These are phyloP conservation scores for Mesoclemmys tuberculata DNA, from an alignment of 2,113 vertebrate species.

Conservation along the genomic window DNA sequence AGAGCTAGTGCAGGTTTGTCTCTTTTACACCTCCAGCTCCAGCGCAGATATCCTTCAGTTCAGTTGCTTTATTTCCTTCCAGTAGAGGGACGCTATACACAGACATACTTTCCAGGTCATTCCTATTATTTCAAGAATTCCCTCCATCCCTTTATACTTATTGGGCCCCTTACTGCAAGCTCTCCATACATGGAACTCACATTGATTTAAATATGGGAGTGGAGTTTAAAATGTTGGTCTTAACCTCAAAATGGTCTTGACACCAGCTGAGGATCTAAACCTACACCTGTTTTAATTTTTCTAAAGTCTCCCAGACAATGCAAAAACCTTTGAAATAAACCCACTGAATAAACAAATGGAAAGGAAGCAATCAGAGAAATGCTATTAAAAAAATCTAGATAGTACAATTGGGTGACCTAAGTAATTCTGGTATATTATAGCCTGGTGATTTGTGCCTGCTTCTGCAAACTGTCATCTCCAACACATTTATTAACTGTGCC, in stretches of 20 bases:
- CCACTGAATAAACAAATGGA: not conserved
- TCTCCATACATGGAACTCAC: not conserved
- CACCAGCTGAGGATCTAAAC: not conserved
- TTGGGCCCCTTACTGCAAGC: not conserved
- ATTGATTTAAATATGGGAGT: not conserved
- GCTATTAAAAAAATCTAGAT: not conserved
- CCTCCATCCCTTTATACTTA: not conserved
- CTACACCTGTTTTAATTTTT: fast-evolving
- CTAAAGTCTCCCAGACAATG: not conserved
- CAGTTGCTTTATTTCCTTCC: not conserved
- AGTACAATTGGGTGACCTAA: not conserved
- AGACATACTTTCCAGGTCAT: not conserved
- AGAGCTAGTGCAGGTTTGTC: not conserved
- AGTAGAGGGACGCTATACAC: not conserved
- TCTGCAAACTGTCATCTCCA: not conserved
- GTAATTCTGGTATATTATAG: not conserved
- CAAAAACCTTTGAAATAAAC: not conserved
- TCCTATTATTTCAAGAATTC: not conserved
- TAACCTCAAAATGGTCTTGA: not conserved
- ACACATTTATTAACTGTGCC: not conserved
- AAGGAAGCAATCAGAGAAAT: not conserved
- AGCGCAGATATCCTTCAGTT: not conserved
- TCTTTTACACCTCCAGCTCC: too few species aligned
- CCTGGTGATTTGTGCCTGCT: not conserved
- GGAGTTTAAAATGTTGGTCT: not conserved